Percentiles rank a stretch among this genome's conserved stretches.
Evolutionary conservation across 2,797 vertebrate species (phyloP).

Genomic region (Chloroceryle inda): DNA sequence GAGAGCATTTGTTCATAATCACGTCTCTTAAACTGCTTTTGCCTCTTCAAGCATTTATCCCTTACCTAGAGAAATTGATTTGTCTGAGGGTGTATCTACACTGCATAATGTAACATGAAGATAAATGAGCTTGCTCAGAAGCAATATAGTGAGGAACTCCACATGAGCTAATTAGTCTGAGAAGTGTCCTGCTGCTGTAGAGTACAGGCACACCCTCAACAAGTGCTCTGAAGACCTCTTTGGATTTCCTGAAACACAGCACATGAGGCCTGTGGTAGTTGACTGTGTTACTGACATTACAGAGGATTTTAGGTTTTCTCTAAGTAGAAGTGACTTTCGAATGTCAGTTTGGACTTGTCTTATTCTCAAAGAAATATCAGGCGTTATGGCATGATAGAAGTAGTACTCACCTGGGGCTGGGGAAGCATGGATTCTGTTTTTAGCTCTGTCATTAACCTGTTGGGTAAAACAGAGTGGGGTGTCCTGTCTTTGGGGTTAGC

Average conservation of each 20-base stretch:
- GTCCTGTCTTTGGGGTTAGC: background rate
- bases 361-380: background rate
- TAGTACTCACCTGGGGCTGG: background rate
- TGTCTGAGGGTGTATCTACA: background rate
- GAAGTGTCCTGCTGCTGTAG: background rate
- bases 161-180: background rate
- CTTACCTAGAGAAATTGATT: background rate
- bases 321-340: background rate
- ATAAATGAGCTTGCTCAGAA: constrained; percentile 25
- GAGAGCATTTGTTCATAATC: background rate
- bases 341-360: background rate
- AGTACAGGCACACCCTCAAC: background rate
- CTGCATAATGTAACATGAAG: background rate
- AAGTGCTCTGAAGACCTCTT: background rate
- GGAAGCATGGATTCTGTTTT: background rate
- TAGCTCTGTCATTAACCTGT: background rate
- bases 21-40: background rate
- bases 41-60: background rate
- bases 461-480: background rate
- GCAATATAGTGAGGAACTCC: background rate
- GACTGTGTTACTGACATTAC: background rate
- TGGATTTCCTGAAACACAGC: background rate
- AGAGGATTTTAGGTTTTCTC: background rate
- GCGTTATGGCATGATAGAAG: background rate
- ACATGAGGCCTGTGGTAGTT: background rate